Percentiles rank a stretch among this genome's conserved stretches.
phyloP scores from a whole-genome alignment of 2,113 vertebrate species.

The Opisthocomus hoazin region DNA sequence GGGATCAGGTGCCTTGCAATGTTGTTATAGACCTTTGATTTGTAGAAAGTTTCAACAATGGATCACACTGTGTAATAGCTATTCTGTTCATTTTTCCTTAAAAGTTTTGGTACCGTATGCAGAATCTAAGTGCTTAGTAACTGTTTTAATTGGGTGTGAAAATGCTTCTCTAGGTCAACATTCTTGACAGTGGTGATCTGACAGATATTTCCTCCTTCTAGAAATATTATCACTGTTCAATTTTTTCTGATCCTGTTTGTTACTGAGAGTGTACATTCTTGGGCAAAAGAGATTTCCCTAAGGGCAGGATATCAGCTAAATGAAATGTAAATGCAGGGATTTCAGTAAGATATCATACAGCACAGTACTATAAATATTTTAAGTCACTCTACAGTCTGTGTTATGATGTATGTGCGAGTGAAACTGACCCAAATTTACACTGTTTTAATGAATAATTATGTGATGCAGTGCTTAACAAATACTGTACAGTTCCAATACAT shows the following conservation, averaged over 20 bases:
- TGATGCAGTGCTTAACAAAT: neutral
- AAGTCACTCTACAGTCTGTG: neutral
- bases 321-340: conserved; percentile 28
- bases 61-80: neutral
- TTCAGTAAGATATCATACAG: neutral
- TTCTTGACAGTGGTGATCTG: neutral
- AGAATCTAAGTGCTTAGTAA: neutral
- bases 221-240: neutral
- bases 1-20: neutral
- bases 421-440: neutral
- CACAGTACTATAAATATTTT: neutral
- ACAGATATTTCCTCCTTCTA: neutral
- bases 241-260: neutral
- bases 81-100: neutral
- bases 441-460: neutral
- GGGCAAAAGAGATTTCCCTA: conserved; percentile 40
- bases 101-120: neutral
- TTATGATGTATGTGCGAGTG: neutral
- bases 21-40: neutral
- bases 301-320: conserved; percentile 12
- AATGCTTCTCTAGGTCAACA: neutral
- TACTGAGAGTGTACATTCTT: neutral
- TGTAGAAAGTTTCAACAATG: neutral
- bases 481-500: neutral
- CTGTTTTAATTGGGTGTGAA: neutral